phyloP scores from a whole-genome alignment of 2,113 vertebrate species.

The Mesoclemmys tuberculata region DNA sequence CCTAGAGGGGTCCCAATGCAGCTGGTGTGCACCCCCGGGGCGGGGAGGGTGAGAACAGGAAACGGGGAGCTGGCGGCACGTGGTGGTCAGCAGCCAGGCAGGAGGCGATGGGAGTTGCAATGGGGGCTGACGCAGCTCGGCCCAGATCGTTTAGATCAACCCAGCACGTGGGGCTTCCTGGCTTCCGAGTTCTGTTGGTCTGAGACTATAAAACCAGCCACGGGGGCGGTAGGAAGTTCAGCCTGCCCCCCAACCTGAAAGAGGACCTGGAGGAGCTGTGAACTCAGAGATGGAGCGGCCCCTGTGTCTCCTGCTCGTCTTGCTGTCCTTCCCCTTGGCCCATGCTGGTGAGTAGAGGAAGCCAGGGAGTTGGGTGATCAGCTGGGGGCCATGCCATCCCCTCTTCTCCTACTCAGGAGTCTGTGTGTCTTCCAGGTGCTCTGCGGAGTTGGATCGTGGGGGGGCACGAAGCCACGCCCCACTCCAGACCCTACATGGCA shows the following conservation, averaged over 20 bases:
- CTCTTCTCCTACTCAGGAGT: neutral
- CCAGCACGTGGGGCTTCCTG: neutral
- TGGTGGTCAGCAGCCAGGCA: neutral
- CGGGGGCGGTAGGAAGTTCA: neutral
- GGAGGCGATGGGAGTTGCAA: neutral
- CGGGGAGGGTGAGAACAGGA: no score
- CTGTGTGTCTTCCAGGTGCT: neutral
- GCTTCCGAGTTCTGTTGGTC: neutral
- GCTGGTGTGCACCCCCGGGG: no score
- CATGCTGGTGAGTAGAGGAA: neutral
- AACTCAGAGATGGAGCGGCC: neutral
- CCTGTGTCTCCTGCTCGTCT: neutral
- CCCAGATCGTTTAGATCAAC: neutral
- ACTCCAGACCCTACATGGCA: conserved; percentile 25
- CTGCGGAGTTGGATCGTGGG: conserved; percentile 5
- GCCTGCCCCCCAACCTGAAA: fast-evolving
- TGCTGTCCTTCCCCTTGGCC: neutral
- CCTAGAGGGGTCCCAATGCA: neutral
- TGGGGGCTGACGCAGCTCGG: no score
- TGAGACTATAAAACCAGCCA: conserved; percentile 30
- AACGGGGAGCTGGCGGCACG: no score
- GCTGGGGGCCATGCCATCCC: neutral
- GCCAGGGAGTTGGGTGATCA: neutral
- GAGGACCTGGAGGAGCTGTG: no score
- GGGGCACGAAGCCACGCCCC: neutral